Base-by-base conservation (phyloP, 1,140 invertebrate genomes). In the Notospermus geniculatus region DNA sequence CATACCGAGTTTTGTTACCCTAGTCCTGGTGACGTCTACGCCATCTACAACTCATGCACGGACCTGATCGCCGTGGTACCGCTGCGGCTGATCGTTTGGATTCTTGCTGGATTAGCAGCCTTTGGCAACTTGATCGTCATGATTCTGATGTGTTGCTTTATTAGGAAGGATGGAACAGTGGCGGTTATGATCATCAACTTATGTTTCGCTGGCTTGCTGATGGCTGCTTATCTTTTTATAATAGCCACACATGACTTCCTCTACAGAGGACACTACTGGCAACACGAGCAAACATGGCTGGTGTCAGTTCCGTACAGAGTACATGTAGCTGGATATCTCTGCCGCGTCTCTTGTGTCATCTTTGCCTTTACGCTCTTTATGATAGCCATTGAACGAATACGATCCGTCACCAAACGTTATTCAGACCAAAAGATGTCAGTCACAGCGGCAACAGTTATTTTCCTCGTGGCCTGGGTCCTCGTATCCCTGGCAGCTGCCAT, bases 221-320 rank as follows among this genome's bases (percentile, higher is more conserved):
- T 75, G 73, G 75, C 73, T 1, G 45, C 74, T 9, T 77, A 77
- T 55, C 57, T 77, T 50, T 50, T 71, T 1, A 71, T 77, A 15
- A 74, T 77, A 32, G 73, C 67, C 5, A 50, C 64, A 1, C 65
- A 67, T 2, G 75, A 77, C 55, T 45, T 56, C 5, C 28, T 60
- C 22, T 74, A 68, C 57, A 62, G 67, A 13, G 71, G 71, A 17
- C 46, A 45, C n/a, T 77, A 77, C 56, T 60, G 66, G 11, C 65
- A 64, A 36, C 43, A 75, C 50, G 71, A 69, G 19, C 50, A 41
- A 13, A 19, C 50, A 1, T 77, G 75, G 75, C 61, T 66, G 46
- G 46, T 59, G 7, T 74, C 73, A 52, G 23, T 22, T 11, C 25
- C 57, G 9, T 77, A 73, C 64, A 63, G 64, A 41, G 15, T 66